These are phyloP conservation scores for Hydropsyche betteni DNA, from an alignment of 2,888 invertebrate genomes.

Conservation along the genomic window DNA sequence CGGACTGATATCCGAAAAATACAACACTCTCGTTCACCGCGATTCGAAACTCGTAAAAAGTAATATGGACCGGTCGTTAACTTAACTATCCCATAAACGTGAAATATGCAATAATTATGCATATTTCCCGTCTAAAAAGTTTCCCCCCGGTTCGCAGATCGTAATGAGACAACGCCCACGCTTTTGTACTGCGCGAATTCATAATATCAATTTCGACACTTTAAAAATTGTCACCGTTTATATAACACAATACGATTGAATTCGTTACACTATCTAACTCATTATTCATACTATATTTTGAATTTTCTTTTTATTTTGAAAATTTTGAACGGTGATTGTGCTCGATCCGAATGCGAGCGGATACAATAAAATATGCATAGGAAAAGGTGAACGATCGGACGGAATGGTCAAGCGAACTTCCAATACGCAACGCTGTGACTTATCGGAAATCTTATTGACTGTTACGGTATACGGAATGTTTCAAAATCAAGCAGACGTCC, in stretches of 20 bases:
- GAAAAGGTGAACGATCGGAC: slow-evolving; percentile 20
- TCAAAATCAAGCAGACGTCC: too few species aligned
- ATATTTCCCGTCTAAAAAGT: not conserved
- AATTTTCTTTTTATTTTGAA: not conserved
- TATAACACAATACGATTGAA: too few species aligned
- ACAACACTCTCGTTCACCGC: not conserved
- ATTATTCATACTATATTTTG: too few species aligned
- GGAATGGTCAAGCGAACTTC: slow-evolving; percentile 1
- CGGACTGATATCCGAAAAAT: not conserved
- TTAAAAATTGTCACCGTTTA: too few species aligned
- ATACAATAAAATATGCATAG: slow-evolving; percentile 19
- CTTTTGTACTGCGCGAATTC: too few species aligned
- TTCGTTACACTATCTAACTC: too few species aligned
- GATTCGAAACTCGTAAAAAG: not conserved
- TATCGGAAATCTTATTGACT: too few species aligned
- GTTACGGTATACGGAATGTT: too few species aligned
- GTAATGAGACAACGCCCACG: too few species aligned
- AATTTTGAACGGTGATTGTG: not conserved
- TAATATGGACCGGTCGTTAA: slow-evolving; percentile 21
- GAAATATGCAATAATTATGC: slow-evolving; percentile 22
- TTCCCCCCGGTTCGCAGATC: too few species aligned
- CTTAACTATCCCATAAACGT: slow-evolving; percentile 12
- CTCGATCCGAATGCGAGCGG: not conserved
- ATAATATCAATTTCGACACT: too few species aligned
- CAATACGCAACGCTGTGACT: not conserved